These are phyloP conservation scores for Delichon dasypus DNA, from an alignment of 2,797 vertebrate species.

Conservation along the genomic window DNA sequence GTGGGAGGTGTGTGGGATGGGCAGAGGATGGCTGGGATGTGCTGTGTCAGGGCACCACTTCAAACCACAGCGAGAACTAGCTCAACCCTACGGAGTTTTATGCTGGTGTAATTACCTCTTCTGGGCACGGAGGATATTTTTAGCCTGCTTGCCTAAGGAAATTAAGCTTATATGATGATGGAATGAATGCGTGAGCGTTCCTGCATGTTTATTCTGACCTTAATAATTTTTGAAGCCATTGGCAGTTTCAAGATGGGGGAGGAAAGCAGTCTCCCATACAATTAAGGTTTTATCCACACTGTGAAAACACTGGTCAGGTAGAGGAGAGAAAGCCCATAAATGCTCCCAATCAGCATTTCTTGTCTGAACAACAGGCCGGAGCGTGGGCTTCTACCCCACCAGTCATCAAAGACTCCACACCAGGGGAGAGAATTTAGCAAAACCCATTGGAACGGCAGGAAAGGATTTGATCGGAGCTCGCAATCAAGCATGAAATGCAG, in stretches of 20 bases:
- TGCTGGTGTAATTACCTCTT: slow-evolving; percentile 1
- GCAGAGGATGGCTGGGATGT: neutral
- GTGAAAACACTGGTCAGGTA: neutral
- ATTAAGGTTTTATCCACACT: slow-evolving; percentile 2
- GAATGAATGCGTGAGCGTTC: neutral
- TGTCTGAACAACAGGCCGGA: neutral
- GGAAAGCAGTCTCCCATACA: neutral
- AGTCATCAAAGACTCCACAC: slow-evolving; percentile 26
- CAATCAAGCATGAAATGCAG: slow-evolving; percentile 41
- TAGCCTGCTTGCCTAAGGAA: slow-evolving; percentile 47
- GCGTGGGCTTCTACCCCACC: neutral
- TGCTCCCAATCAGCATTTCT: neutral
- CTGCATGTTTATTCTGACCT: slow-evolving; percentile 54
- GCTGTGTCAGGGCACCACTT: neutral
- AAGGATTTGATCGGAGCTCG: neutral
- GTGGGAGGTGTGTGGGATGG: neutral
- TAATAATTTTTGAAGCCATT: slow-evolving; percentile 16
- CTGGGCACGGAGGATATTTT: slow-evolving; percentile 14
- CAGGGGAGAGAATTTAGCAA: neutral
- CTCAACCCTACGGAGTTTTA: neutral
- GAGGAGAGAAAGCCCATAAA: neutral
- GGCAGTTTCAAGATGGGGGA: slow-evolving; percentile 10
- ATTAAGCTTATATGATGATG: slow-evolving; percentile 49
- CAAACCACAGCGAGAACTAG: neutral
- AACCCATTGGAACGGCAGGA: neutral